Conservation (phyloP, 2,113 vertebrate species). For the Sceloporus undulatus region DNA sequence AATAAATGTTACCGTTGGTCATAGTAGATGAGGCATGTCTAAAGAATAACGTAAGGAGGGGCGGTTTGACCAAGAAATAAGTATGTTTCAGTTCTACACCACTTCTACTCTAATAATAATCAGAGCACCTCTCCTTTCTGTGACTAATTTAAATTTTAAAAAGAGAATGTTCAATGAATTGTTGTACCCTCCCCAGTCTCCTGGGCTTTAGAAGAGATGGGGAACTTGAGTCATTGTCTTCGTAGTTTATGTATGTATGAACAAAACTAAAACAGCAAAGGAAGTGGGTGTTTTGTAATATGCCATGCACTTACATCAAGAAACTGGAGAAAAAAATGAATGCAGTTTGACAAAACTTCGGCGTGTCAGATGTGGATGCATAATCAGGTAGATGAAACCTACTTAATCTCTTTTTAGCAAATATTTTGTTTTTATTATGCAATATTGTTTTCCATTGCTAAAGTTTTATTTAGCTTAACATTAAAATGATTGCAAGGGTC, state of each 20-base stretch:
- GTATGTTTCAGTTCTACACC: no score
- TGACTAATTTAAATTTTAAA: neutral
- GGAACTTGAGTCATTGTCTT: no score
- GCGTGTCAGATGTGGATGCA: neutral
- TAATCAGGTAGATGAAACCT: slow-evolving; percentile 11
- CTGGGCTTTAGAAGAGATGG: neutral
- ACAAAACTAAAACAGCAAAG: neutral
- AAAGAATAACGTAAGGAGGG: no score
- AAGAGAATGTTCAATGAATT: neutral
- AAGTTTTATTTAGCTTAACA: neutral
- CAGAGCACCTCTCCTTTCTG: neutral
- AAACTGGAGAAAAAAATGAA: neutral
- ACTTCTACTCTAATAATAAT: neutral
- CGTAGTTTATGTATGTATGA: neutral
- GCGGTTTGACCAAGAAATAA: neutral
- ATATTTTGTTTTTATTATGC: neutral
- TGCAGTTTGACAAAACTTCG: slow-evolving; percentile 8
- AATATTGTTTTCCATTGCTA: neutral
- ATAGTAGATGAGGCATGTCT: no score
- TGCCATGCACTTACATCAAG: neutral
- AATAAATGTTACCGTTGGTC: no score
- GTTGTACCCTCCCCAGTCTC: neutral
- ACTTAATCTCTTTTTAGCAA: neutral
- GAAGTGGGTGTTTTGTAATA: slow-evolving; percentile 30
- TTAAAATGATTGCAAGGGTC: neutral